Evolutionary conservation across 2,113 vertebrate species (phyloP), one percentile per base, ranked within the genome.

Genomic region (Ibidorhyncha struthersii): DNA sequence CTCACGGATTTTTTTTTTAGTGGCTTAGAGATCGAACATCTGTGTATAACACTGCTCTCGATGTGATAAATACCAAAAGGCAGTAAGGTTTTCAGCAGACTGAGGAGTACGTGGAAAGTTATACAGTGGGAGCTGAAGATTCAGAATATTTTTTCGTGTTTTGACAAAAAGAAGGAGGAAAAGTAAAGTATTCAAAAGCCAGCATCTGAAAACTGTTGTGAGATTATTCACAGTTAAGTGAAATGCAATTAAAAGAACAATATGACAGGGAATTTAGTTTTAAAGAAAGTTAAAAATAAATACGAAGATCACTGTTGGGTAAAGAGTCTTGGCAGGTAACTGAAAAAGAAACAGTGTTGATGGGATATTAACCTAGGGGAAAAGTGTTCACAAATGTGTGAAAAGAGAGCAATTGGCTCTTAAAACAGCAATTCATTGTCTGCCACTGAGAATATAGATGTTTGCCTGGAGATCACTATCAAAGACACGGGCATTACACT

Each of bases 171-270:
- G 25, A 16, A 67, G 16, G 7, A 55, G 15, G 9, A 20, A 70
- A 61, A 52, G 19, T 79, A 38, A 81, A 56, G 1, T 50, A 59
- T 82, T 55, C 45, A n/a, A 94, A 93, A 82, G 5, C 9, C 21
- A 74, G 8, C 19, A 76, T 79, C 18, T 92, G 23, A 96, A 95
- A 89, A 50, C 62, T 87, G 8, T 67, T 77, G 73, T 36, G 49
- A 82, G 61, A 79, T 77, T 93, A 82, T 88, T 95, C 27, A 52
- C 72, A 70, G 43, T n/a, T 52, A 73, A 92, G 53, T 79, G 65
- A 95, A 94, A 91, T 56, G 12, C 43, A 93, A 93, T 82, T 95
- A 92, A 93, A 97, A 82, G n/a, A 96, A 81, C 29, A 88, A 52
- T 86, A 77, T 85, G 41, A 95, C 49, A 94, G 38, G 34, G 18